Evolutionary conservation across 2,113 vertebrate species (phyloP).

Genomic region (Speoplatyrhinus poulsoni): DNA sequence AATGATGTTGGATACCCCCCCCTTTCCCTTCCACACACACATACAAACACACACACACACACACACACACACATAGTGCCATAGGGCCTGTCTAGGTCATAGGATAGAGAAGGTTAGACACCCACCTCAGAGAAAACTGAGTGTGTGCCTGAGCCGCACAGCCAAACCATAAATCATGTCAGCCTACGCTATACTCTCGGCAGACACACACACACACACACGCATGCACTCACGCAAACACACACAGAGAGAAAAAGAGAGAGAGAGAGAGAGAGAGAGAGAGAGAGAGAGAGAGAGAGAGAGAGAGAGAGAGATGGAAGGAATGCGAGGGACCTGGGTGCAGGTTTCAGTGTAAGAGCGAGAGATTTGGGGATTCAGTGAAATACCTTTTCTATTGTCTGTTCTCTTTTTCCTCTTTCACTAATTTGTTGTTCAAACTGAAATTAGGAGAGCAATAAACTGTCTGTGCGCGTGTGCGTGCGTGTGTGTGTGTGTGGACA

Average conservation of each 20-base stretch:
- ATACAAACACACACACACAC: slow-evolving; percentile 12
- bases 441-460: slow-evolving; percentile 41
- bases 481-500: slow-evolving; percentile 11
- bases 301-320: slow-evolving; percentile 27
- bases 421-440: slow-evolving; percentile 55
- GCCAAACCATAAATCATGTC: slow-evolving; percentile 76
- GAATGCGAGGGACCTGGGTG: background rate
- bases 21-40: background rate
- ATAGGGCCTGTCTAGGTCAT: slow-evolving; percentile 63
- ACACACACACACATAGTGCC: slow-evolving; percentile 9
- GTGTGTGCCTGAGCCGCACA: slow-evolving; percentile 61
- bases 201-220: slow-evolving; percentile 21
- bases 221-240: background rate
- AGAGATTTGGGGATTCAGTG: slow-evolving; percentile 62
- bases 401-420: slow-evolving; percentile 53
- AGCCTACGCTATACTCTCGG: slow-evolving; percentile 59
- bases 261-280: background rate
- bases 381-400: slow-evolving; percentile 54
- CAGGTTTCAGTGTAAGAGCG: background rate
- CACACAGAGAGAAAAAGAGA: slow-evolving; percentile 3
- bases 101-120: slow-evolving; percentile 70
- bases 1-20: no score
- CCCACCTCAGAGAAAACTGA: slow-evolving; percentile 69
- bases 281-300: slow-evolving; percentile 20
- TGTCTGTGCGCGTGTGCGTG: slow-evolving; percentile 2